phyloP scores from a whole-genome alignment of 2,113 vertebrate species.

The Notarius quadriscutis region DNA sequence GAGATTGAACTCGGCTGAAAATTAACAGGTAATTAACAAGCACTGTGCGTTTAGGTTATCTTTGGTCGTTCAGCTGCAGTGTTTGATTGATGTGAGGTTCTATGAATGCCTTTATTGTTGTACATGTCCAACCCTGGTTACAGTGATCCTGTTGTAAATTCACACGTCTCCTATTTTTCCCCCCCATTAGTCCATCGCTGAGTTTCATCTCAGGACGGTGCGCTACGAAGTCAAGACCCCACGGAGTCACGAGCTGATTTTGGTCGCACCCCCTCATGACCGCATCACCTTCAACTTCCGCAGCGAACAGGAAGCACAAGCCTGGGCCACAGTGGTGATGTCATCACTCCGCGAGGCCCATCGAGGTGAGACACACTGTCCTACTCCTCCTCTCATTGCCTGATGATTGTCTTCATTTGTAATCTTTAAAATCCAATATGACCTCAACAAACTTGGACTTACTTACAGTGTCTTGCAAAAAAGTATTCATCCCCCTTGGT shows the following conservation, averaged over 20 bases:
- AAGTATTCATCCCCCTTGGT: too few species aligned
- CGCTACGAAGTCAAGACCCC: conserved; percentile 73
- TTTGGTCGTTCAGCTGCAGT: background rate
- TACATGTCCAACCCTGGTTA: too few species aligned
- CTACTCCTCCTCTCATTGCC: background rate
- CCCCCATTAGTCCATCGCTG: conserved; percentile 69
- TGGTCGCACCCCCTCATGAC: conserved; percentile 65
- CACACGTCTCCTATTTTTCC: background rate
- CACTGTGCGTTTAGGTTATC: background rate
- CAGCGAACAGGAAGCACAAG: conserved; percentile 81
- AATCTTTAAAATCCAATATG: background rate
- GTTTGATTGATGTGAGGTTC: background rate
- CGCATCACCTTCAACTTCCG: conserved; percentile 77
- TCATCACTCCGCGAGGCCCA: conserved; percentile 80
- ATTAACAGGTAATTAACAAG: too few species aligned
- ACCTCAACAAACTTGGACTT: background rate
- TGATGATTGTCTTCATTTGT: background rate
- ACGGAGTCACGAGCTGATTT: conserved; percentile 76
- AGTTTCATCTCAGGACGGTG: conserved; percentile 77
- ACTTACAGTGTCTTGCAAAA: too few species aligned
- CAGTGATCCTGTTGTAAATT: background rate
- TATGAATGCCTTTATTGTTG: too few species aligned
- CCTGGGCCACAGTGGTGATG: conserved; percentile 84
- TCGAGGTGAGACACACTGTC: conserved; percentile 68
- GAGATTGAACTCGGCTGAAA: background rate